phyloP scores from a whole-genome alignment of 2,113 vertebrate species.

The Alethe castanea region DNA sequence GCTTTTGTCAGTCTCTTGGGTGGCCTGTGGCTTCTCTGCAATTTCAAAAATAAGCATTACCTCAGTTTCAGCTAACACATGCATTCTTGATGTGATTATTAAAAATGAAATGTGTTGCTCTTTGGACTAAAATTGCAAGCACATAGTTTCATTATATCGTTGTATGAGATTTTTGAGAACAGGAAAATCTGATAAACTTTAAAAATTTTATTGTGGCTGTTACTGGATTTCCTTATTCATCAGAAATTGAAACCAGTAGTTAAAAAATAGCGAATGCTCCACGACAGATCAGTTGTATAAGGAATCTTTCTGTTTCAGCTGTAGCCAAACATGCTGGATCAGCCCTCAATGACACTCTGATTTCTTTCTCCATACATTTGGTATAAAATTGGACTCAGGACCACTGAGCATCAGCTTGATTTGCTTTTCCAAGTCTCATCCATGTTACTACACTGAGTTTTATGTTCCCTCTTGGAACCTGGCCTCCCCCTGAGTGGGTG shows the following conservation, averaged over 20 bases:
- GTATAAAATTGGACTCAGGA: not conserved
- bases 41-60: slow-evolving; percentile 49
- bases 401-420: not conserved
- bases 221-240: not conserved
- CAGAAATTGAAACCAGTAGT: not conserved
- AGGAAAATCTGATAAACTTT: not conserved
- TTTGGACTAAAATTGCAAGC: not conserved
- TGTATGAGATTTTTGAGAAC: not conserved
- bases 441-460: not conserved
- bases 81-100: slow-evolving; percentile 11
- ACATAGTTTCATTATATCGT: not conserved
- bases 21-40: slow-evolving; percentile 34
- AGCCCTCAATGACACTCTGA: not conserved
- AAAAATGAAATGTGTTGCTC: not conserved
- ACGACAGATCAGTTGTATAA: rapidly evolving
- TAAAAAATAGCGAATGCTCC: not conserved
- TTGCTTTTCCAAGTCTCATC: not conserved
- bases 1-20: slow-evolving; percentile 40
- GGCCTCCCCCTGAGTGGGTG: not conserved
- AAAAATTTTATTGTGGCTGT: not conserved
- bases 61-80: not conserved
- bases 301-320: not conserved
- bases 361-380: not conserved
- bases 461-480: not conserved
- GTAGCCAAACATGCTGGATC: not conserved